Conservation (phyloP, 2,113 vertebrate species). For the Pseudorectes ferrugineus region DNA sequence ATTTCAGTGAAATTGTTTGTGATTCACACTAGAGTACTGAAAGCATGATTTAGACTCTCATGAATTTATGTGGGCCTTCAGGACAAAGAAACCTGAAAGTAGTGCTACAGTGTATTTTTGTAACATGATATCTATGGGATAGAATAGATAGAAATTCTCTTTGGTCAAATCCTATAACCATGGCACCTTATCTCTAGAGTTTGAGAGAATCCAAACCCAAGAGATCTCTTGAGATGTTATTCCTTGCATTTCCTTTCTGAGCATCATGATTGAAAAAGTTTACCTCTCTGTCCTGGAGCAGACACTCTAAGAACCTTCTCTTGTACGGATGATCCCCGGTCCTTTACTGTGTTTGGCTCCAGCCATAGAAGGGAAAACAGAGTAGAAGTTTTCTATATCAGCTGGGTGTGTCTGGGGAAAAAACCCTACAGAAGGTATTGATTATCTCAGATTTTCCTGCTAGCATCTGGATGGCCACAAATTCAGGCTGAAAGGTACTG, state of each 20-base stretch:
- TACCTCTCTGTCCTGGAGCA: background rate
- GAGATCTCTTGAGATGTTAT: background rate
- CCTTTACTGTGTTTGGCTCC: background rate
- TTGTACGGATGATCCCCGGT: background rate
- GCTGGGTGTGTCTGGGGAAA: rapidly evolving
- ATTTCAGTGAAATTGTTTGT: background rate
- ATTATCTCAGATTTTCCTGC: background rate
- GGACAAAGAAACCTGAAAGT: background rate
- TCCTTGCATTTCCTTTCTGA: background rate
- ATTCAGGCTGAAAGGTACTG: background rate
- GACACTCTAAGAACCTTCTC: background rate
- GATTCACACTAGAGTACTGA: background rate
- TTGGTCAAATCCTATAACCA: background rate
- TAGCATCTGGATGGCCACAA: background rate
- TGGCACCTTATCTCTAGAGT: background rate
- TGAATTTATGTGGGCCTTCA: background rate
- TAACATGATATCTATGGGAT: background rate
- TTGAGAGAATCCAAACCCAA: background rate
- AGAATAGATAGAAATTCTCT: background rate
- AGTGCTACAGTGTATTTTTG: background rate
- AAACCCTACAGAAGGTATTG: background rate
- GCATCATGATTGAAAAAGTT: background rate
- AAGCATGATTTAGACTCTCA: background rate
- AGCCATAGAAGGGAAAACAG: background rate
- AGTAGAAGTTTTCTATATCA: background rate